Conservation (phyloP, 2,888 invertebrate genomes). For the Hymenopus coronatus region DNA sequence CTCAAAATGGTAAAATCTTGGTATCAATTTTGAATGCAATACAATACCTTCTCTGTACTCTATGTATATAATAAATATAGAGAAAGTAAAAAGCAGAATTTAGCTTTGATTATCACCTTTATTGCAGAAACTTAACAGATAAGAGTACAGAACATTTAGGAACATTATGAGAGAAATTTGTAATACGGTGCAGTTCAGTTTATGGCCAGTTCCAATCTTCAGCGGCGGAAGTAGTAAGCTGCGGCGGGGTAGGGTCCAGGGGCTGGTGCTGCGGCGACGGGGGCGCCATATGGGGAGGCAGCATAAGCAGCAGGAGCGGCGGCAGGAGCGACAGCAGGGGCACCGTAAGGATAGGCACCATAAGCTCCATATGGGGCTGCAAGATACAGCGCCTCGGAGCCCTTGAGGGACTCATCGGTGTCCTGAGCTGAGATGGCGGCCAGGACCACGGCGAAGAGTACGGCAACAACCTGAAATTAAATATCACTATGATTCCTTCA, state of each 20-base stretch:
- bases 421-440: background rate
- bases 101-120: no score
- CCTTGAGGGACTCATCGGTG: constrained; percentile 15
- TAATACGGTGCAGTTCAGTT: no score
- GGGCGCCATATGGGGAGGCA: no score
- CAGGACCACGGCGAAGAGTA: background rate
- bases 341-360: background rate
- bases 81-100: no score
- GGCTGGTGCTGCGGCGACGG: background rate
- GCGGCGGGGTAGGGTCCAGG: background rate
- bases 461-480: background rate
- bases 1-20: no score
- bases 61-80: no score
- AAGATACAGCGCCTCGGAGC: constrained; percentile 10
- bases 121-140: no score
- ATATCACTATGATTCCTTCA: no score
- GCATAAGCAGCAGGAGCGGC: background rate
- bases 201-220: background rate
- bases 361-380: constrained; percentile 13
- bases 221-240: background rate
- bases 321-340: background rate
- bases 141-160: no score
- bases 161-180: no score
- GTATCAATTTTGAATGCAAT: no score
- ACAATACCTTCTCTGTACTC: no score